Evolutionary conservation across 2,113 vertebrate genomes (phyloP).

Genomic region (Dendropsophus ebraccatus): DNA sequence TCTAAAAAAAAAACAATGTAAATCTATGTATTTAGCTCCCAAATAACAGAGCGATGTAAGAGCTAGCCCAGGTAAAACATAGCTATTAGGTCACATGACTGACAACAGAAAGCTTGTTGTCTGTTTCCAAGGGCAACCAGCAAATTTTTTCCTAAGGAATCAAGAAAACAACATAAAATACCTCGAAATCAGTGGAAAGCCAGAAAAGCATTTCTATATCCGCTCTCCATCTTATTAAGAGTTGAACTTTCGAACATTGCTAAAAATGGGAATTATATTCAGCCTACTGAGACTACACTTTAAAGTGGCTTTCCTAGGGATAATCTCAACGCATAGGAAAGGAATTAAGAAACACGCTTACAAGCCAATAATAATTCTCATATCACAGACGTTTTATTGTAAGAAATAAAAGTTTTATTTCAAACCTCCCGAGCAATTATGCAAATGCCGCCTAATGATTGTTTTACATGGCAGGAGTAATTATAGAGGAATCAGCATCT

Average conservation of each 20-base stretch:
- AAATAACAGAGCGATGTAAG: too few relatives aligned
- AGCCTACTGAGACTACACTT: background rate
- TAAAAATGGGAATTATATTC: background rate
- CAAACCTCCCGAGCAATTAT: background rate
- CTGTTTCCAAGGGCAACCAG: background rate
- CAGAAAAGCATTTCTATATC: too few relatives aligned
- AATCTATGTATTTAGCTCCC: too few relatives aligned
- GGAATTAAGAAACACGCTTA: background rate
- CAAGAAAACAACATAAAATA: background rate
- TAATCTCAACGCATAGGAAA: background rate
- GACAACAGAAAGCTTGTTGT: background rate
- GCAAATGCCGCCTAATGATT: conserved; percentile 11
- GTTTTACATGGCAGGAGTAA: conserved; percentile 6
- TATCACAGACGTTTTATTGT: background rate
- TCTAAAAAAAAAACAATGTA: too few relatives aligned
- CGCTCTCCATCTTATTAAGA: too few relatives aligned
- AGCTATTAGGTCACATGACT: background rate
- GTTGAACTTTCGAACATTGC: background rate
- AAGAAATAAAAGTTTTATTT: conserved; percentile 18
- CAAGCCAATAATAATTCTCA: background rate
- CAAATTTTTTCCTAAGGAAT: background rate
- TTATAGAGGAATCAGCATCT: background rate
- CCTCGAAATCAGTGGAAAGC: background rate
- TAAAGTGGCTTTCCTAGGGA: background rate
- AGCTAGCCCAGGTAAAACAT: too few relatives aligned